phyloP scores from a whole-genome alignment of 2,113 vertebrate species.

The Catharus minimus region DNA sequence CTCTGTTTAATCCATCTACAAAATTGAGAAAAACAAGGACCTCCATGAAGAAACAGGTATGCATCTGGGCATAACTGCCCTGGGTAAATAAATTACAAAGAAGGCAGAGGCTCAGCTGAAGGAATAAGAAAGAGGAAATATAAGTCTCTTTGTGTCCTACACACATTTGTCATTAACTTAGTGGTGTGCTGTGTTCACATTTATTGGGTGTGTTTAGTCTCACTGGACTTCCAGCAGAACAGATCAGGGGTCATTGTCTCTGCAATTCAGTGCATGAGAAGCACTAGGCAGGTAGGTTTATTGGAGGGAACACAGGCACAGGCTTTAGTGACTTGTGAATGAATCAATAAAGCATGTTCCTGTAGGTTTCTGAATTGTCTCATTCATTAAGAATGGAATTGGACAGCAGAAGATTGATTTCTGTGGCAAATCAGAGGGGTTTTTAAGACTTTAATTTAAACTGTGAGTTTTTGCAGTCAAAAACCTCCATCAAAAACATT shows the following conservation, averaged over 20 bases:
- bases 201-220: constrained; percentile 20
- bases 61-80: background rate
- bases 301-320: background rate
- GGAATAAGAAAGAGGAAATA: constrained; percentile 22
- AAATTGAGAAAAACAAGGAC: constrained; percentile 4
- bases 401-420: constrained; percentile 22
- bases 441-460: background rate
- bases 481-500: background rate
- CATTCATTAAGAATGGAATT: constrained; percentile 38
- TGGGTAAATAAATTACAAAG: constrained; percentile 20
- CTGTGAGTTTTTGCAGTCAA: background rate
- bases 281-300: background rate
- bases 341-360: constrained; percentile 59
- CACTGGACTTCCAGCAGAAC: constrained; percentile 32
- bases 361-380: constrained; percentile 32
- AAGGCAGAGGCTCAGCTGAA: background rate
- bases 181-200: background rate
- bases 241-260: background rate
- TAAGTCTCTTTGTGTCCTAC: constrained; percentile 8
- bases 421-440: background rate
- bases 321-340: constrained; percentile 24
- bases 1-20: constrained; percentile 22
- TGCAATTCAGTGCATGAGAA: background rate
- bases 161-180: constrained; percentile 30
- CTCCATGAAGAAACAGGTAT: background rate